Base-by-base conservation (phyloP, 2,888 invertebrate species). In the Serrognathus titanus region DNA sequence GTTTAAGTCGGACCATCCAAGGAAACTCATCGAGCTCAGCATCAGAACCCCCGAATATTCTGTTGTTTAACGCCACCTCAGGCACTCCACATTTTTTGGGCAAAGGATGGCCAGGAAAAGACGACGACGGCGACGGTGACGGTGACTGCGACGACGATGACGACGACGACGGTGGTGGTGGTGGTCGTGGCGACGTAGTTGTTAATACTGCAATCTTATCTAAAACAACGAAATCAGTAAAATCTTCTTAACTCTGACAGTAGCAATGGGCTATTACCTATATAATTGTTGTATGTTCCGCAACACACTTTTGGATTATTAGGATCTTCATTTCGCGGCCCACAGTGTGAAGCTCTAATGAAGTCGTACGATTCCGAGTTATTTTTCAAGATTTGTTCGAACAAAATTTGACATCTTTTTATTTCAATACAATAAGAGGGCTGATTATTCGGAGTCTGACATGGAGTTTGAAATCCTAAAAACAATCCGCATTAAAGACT, bases 1-100 rank as follows among this genome's bases (percentile, higher is more conserved):
- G 82, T 50, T 80, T 76, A 37, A 84, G 70, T 11, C 82, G 69
- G 0, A 75, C 79, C 68, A 82, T 66, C 83, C 83, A 84, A 0
- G 84, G 84, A 67, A 80, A 82, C 62, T 83, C 80, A 45, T 81
- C 81, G 11, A 84, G 65, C 0, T 59, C 59, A 2, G 83, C 79
- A 48, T 71, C 72, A 2, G 64, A 68, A 4, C 81, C 81, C 10
- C 78, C 79, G n/a, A 75, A 62, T 55, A 80, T 75, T 47, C 74
- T 66, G 9, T 63, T 61, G 3, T 55, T 50, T 3, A 64, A n/a
- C 4, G 57, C 20, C 10, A 63, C 36, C 24, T 63, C 68, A 57
- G 76, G 73, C 11, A 58, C 59, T 1, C 77, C 78, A 57, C 78
- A 78, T 20, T 62, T 56, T 58, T 69, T 31, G 12, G 10, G 11